phyloP scores from a whole-genome alignment of 2,113 vertebrate genomes.

The Tetraodon nigroviridis region DNA sequence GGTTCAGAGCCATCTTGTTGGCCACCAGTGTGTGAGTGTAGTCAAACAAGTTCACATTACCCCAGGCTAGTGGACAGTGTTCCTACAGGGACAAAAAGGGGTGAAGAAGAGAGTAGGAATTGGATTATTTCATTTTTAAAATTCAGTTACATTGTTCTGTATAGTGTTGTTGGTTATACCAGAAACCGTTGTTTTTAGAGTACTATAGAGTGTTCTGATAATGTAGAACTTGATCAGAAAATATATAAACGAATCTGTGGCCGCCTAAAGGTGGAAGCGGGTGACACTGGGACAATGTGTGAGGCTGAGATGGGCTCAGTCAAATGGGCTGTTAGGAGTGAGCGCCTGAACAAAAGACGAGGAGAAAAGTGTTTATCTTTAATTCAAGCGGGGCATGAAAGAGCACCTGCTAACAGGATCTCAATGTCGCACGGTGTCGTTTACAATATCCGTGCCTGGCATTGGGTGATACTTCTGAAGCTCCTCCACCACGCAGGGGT shows the following conservation, averaged over 20 bases:
- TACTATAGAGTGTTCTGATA: too few relatives aligned
- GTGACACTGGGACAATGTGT: slow-evolving; percentile 18
- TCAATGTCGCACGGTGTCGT: slow-evolving; percentile 18
- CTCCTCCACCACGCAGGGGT: slow-evolving; percentile 17
- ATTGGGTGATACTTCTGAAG: slow-evolving; percentile 37
- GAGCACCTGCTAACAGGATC: slow-evolving; percentile 54
- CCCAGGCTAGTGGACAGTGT: slow-evolving; percentile 92
- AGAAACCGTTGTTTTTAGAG: too few relatives aligned
- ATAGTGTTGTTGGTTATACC: too few relatives aligned
- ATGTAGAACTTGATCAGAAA: too few relatives aligned
- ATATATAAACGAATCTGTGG: background rate
- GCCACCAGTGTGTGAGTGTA: slow-evolving; percentile 95
- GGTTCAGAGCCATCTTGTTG: slow-evolving; percentile 97
- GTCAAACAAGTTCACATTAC: slow-evolving; percentile 97
- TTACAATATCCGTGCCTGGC: slow-evolving; percentile 63
- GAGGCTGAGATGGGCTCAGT: slow-evolving; percentile 33
- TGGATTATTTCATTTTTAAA: background rate
- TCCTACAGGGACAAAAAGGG: slow-evolving; percentile 34
- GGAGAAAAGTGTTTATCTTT: slow-evolving; percentile 61
- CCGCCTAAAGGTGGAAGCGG: slow-evolving; percentile 27
- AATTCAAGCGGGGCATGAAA: slow-evolving; percentile 63
- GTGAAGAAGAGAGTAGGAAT: background rate
- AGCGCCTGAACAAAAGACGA: slow-evolving; percentile 50
- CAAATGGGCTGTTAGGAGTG: slow-evolving; percentile 53
- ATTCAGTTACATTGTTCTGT: background rate